A percentile compares a stretch with the other conserved stretches of the same genome.
phyloP scores from a whole-genome alignment of 1,140 invertebrate species.

The Sycophaga agraensis region DNA sequence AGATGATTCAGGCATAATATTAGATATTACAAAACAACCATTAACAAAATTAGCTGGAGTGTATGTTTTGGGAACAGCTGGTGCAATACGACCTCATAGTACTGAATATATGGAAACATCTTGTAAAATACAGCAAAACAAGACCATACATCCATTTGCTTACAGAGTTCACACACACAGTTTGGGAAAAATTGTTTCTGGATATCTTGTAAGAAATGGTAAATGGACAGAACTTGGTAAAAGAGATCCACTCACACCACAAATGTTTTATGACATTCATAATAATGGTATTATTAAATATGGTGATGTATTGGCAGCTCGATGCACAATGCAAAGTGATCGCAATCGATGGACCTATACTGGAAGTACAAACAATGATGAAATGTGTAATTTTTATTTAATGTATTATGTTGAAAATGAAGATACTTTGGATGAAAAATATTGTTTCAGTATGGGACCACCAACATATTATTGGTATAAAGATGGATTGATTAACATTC shows the following conservation, averaged over 20 bases:
- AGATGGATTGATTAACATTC: constrained; percentile 75
- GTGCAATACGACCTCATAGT: constrained; percentile 69
- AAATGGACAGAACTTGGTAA: constrained; percentile 87
- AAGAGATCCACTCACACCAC: constrained; percentile 85
- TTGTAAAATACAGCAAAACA: constrained; percentile 78
- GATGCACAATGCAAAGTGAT: constrained; percentile 87
- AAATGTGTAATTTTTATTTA: constrained; percentile 99
- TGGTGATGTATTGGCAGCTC: constrained; percentile 81
- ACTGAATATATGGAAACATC: constrained; percentile 86
- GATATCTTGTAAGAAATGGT: constrained; percentile 74
- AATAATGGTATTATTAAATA: constrained; percentile 62
- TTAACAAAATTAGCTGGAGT: constrained; percentile 84
- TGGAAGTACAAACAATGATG: constrained; percentile 87
- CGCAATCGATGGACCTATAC: constrained; percentile 68
- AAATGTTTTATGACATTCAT: constrained; percentile 94
- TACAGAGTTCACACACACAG: constrained; percentile 93
- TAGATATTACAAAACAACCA: constrained; percentile 73
- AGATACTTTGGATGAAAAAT: constrained; percentile 77
- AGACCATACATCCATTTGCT: constrained; percentile 90
- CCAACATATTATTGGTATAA: constrained; percentile 79
- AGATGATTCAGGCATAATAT: constrained; percentile 80
- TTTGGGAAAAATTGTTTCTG: constrained; percentile 84
- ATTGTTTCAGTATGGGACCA: constrained; percentile 83
- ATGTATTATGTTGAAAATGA: constrained; percentile 95
- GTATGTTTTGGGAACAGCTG: constrained; percentile 80